A percentile compares a stretch with the other conserved stretches of the same genome.
phyloP scores from a whole-genome alignment of 30 jellyfish, hydroid and myxozoan genomes.

The Catostylus mosaicus region DNA sequence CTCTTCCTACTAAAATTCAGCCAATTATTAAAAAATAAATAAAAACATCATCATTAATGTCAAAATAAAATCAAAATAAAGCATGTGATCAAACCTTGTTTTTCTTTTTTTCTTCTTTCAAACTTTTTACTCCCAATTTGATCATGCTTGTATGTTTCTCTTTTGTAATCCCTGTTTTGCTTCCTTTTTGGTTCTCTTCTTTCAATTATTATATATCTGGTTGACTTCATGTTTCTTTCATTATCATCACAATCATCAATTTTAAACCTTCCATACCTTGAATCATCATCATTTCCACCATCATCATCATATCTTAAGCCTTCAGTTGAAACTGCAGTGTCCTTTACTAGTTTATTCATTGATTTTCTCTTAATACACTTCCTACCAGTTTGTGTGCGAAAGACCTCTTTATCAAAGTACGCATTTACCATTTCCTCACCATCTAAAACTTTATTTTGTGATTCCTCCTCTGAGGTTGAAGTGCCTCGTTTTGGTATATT shows the following conservation, averaged over 20 bases:
- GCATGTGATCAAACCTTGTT: background rate
- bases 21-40: too few species aligned
- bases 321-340: conserved; percentile 1
- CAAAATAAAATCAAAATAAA: too few species aligned
- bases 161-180: too few species aligned
- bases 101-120: background rate
- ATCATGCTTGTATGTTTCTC: too few species aligned
- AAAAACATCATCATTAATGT: too few species aligned
- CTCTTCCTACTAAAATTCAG: too few species aligned
- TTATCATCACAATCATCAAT: background rate
- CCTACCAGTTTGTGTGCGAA: background rate
- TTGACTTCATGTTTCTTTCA: background rate
- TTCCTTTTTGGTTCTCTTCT: background rate
- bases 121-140: background rate
- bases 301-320: background rate
- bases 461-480: background rate
- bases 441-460: background rate
- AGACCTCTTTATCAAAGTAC: background rate
- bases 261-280: too few species aligned
- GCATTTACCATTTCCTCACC: background rate
- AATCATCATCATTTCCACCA: background rate
- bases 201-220: background rate
- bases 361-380: background rate
- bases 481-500: background rate
- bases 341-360: background rate